A percentile compares a stretch with the other conserved stretches of the same genome.
Conservation (phyloP, 2,888 invertebrate species). For the Autographa gamma region DNA sequence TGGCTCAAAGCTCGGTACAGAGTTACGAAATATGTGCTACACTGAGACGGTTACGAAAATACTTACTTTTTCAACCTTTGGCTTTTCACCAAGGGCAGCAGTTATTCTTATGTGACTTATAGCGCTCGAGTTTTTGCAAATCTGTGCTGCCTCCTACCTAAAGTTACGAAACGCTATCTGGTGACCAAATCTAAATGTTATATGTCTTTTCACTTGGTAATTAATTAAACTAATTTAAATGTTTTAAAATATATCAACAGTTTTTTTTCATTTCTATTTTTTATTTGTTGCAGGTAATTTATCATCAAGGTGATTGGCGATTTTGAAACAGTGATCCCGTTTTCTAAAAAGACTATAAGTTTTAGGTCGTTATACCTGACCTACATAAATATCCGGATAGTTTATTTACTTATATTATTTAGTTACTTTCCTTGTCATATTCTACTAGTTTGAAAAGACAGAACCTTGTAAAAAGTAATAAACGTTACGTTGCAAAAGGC, state of each 20-base stretch:
- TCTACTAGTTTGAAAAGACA: background rate
- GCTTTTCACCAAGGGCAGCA: conserved; percentile 3
- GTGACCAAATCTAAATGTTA: background rate
- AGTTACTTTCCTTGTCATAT: background rate
- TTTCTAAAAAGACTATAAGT: background rate
- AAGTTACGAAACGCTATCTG: background rate
- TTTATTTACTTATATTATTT: background rate
- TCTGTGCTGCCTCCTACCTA: background rate
- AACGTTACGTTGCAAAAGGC: background rate
- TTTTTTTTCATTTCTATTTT: background rate
- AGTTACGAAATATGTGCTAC: background rate
- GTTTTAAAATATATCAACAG: background rate
- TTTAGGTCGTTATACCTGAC: background rate
- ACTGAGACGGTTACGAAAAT: conserved; percentile 8
- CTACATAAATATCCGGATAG: background rate
- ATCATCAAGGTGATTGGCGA: background rate
- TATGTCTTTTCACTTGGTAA: background rate
- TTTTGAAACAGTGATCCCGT: background rate
- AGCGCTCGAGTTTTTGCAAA: background rate
- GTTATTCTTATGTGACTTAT: background rate
- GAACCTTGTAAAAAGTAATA: background rate
- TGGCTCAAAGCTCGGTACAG: background rate
- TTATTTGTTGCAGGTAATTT: conserved; percentile 38
- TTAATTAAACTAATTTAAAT: conserved; percentile 3
- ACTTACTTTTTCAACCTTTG: conserved; percentile 13